A percentile compares a stretch with the other conserved stretches of the same genome.
Conservation (phyloP, 2,888 invertebrate species). For the Coelinius sp. region DNA sequence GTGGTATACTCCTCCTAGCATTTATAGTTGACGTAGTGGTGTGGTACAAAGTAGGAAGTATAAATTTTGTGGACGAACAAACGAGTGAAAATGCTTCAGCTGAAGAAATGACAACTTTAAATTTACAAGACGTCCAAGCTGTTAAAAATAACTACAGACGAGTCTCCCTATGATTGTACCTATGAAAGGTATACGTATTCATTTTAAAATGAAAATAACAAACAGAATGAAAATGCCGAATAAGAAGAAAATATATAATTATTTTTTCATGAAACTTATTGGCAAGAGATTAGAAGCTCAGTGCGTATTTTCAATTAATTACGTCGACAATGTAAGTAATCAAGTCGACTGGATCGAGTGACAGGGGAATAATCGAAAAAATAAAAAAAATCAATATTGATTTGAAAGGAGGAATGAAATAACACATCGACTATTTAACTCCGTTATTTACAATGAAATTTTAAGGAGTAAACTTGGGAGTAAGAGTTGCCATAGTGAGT, state of each 20-base stretch:
- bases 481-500: slow-evolving; percentile 41
- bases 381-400: not conserved
- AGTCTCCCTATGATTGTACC: slow-evolving; percentile 25
- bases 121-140: slow-evolving; percentile 62
- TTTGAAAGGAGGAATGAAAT: not conserved
- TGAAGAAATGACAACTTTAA: slow-evolving; percentile 68
- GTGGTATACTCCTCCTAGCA: slow-evolving; percentile 87
- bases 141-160: slow-evolving; percentile 62
- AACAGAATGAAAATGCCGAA: slow-evolving; percentile 2
- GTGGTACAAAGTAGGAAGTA: slow-evolving; percentile 90
- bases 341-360: not conserved
- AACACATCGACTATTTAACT: slow-evolving; percentile 13
- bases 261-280: slow-evolving; percentile 13
- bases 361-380: not conserved
- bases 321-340: not conserved
- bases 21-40: slow-evolving; percentile 91
- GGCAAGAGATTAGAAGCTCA: not conserved
- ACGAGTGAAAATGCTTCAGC: slow-evolving; percentile 69
- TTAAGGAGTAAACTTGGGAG: not conserved
- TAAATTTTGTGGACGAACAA: slow-evolving; percentile 78
- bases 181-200: slow-evolving; percentile 52
- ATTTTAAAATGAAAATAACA: not conserved
- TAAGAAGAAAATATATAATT: not conserved
- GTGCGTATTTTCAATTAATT: not conserved
- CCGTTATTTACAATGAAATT: slow-evolving; percentile 13